Conservation (phyloP, 1,140 invertebrate genomes). For the Bombus sylvicola region DNA sequence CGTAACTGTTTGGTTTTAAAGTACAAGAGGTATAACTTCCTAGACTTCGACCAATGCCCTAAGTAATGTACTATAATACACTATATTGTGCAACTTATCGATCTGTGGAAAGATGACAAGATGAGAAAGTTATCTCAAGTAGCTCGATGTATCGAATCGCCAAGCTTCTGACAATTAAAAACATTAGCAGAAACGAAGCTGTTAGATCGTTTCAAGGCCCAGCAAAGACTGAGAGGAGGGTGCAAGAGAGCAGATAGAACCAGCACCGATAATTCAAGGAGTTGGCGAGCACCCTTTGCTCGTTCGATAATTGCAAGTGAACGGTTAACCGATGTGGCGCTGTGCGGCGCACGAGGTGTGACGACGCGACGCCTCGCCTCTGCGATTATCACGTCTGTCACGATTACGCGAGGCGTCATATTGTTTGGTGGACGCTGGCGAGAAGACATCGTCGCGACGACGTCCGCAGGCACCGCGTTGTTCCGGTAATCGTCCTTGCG, state of each 20-base stretch:
- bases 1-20: too few species aligned
- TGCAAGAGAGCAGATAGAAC: not conserved
- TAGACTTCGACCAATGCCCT: too few species aligned
- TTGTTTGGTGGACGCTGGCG: constrained; percentile 24
- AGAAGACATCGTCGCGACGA: constrained; percentile 43
- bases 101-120: too few species aligned
- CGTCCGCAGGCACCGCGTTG: not conserved
- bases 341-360: constrained; percentile 57
- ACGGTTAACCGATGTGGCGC: constrained; percentile 43
- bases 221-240: not conserved
- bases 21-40: too few species aligned
- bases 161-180: not conserved
- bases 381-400: constrained; percentile 77
- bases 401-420: constrained; percentile 73
- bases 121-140: too few species aligned
- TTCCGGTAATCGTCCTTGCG: constrained; percentile 25
- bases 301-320: constrained; percentile 63
- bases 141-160: too few species aligned
- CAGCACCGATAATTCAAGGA: constrained; percentile 1
- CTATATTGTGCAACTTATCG: too few species aligned
- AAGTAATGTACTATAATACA: too few species aligned
- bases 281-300: constrained; percentile 40
- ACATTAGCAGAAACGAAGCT: not conserved
- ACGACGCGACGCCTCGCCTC: constrained; percentile 67
- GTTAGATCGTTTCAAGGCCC: not conserved